Conservation (phyloP, 2,888 invertebrate species). For the Leucoma salicis region DNA sequence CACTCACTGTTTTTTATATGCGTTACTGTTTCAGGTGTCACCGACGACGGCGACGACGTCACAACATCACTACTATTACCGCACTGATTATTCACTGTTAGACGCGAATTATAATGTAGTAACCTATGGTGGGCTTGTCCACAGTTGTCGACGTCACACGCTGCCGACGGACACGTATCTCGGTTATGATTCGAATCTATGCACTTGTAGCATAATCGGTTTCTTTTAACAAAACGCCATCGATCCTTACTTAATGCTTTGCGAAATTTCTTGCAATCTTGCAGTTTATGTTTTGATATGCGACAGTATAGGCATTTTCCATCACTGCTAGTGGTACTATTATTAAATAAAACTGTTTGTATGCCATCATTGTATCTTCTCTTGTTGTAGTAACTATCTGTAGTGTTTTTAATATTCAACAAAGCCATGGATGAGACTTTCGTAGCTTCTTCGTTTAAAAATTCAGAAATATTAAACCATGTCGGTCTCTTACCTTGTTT, state of each 20-base stretch:
- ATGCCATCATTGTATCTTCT: not conserved
- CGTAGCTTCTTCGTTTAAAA: not conserved
- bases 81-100: not conserved
- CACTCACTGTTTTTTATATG: not conserved
- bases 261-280: conserved; percentile 20
- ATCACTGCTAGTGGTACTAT: not conserved
- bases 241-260: conserved; percentile 21
- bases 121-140: not conserved
- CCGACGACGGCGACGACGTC: not conserved
- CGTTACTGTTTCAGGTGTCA: not conserved
- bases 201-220: conserved; percentile 5
- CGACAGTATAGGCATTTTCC: conserved; percentile 15
- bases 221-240: conserved; percentile 2
- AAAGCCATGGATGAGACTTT: not conserved
- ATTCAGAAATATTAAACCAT: not conserved
- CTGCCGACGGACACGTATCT: not conserved
- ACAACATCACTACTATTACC: too few relatives aligned
- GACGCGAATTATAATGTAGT: not conserved
- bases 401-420: not conserved
- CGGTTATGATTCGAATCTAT: not conserved
- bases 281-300: conserved; percentile 8
- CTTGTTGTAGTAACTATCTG: not conserved
- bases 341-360: not conserved
- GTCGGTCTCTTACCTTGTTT: not conserved
- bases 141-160: not conserved